Conservation (phyloP, 30 jellyfish, hydroid and myxozoan species). For the Pseudorhiza aurosa region DNA sequence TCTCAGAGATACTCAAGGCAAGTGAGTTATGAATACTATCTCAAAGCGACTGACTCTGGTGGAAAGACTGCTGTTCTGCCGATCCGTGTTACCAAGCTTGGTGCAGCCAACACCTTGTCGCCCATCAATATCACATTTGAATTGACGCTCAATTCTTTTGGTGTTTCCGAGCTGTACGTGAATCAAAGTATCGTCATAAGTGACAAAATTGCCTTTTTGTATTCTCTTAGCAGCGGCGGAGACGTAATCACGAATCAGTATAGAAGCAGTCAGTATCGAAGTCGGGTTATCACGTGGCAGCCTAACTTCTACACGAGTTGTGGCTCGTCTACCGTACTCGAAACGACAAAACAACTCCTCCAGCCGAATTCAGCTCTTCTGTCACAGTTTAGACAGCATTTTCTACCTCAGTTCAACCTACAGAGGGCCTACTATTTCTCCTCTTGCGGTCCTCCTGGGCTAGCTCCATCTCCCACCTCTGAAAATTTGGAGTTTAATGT, state of each 20-base stretch:
- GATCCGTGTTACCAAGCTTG: neutral
- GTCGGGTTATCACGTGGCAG: conserved; percentile 73
- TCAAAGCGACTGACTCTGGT: conserved; percentile 70
- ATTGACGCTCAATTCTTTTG: neutral
- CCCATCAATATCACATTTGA: conserved; percentile 70
- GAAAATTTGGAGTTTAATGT: conserved; percentile 17
- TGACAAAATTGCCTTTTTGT: conserved; percentile 26
- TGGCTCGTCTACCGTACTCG: conserved; percentile 37
- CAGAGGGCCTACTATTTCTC: conserved; percentile 62
- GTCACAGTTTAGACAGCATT: conserved; percentile 15
- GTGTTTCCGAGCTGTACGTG: neutral
- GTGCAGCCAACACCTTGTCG: conserved; percentile 8
- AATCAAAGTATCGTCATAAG: conserved; percentile 41
- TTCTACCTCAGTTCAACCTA: conserved; percentile 27
- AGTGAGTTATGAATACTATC: neutral
- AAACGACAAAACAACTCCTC: conserved; percentile 31
- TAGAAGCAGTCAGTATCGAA: conserved; percentile 16
- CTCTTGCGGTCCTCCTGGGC: conserved; percentile 57
- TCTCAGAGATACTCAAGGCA: conserved; percentile 12
- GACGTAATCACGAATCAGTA: conserved; percentile 35
- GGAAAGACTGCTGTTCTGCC: conserved; percentile 40
- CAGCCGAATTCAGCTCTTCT: conserved; percentile 6
- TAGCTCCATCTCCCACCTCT: conserved; percentile 62
- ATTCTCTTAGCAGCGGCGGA: conserved; percentile 17
- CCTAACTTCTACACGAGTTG: conserved; percentile 53